Evolutionary conservation across 2,113 vertebrate genomes (phyloP), one percentile per base, ranked within the genome.

Genomic region (Theropithecus gelada): DNA sequence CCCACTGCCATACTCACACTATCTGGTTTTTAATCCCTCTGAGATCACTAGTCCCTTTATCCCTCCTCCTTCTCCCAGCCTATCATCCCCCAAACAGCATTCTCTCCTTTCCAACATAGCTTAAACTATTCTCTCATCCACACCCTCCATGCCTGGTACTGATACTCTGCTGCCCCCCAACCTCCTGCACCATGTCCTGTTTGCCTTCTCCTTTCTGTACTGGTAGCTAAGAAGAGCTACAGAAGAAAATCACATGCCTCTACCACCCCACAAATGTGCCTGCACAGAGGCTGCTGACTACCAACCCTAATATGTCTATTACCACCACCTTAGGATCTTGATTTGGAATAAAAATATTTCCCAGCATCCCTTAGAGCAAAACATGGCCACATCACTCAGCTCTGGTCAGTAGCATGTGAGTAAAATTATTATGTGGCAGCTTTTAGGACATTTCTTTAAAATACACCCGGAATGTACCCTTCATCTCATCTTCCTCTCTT

Each of bases 301-400:
- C 35, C 57, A 59, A 66, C 38, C 64, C 38, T 38, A 38, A 18
- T 7, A 6, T 64, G 27, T 82, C 92, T 64, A 20, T 55, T 50
- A 57, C 43, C 25, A 90, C 55, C 22, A 68, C 40, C 23, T 96
- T 93, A 81, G 55, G 68, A 59, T 70, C 55, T 43, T 68, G 27
- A 95, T 59, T 68, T 96, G n/a, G n/a, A 88, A 84, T 95, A 95
- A 89, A 94, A 89, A n/a, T 52, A 59, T 61, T 61, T 35, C 52
- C 70, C 35, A 73, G 52, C 30, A 88, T 79, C 64, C 35, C 40
- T 35, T 35, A 25, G 45, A 80, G 35, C 55, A 32, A 68, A 64
- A 59, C 38, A 66, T 59, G 27, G 57, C 52, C 52, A 73, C 9
- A 61, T 16, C 88, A 88, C 78, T 92, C 43, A 50, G 55, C 52